Evolutionary conservation across 2,113 vertebrate species (phyloP).

Genomic region (Aythya baeri): DNA sequence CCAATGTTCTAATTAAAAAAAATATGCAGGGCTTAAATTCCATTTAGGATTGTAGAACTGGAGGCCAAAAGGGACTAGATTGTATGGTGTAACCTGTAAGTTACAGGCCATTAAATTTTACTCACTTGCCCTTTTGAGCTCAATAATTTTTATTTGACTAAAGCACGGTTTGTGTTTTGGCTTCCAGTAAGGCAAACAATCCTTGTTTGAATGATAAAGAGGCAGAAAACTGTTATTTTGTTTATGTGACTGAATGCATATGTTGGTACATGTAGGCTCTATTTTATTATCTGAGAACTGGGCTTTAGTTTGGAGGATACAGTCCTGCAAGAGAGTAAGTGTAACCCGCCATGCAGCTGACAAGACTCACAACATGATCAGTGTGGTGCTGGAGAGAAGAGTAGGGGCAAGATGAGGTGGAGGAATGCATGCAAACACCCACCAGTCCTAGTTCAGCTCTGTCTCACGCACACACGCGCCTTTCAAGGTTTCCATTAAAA

Average conservation of each 20-base stretch:
- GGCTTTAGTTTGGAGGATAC: background rate
- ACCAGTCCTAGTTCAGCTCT: background rate
- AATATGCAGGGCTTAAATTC: background rate
- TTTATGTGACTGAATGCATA: background rate
- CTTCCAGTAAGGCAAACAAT: background rate
- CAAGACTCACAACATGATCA: rapidly evolving
- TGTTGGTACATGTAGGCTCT: background rate
- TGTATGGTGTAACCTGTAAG: conserved; percentile 29
- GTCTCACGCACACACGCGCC: background rate
- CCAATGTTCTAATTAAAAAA: conserved; percentile 27
- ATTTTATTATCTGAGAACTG: background rate
- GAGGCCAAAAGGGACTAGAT: conserved; percentile 54
- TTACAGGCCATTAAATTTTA: conserved; percentile 57
- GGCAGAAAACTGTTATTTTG: background rate
- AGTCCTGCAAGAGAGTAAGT: rapidly evolving
- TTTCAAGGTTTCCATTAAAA: background rate
- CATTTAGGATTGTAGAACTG: conserved; percentile 30
- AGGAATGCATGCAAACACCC: background rate
- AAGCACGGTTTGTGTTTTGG: background rate
- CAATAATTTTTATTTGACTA: conserved; percentile 51
- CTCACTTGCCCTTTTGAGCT: conserved; percentile 41
- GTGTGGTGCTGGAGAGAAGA: background rate
- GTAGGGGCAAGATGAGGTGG: background rate
- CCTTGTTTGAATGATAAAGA: background rate
- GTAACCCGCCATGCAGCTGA: background rate